Conservation (phyloP, 2,113 vertebrate species). For the Hystrix cristata region DNA sequence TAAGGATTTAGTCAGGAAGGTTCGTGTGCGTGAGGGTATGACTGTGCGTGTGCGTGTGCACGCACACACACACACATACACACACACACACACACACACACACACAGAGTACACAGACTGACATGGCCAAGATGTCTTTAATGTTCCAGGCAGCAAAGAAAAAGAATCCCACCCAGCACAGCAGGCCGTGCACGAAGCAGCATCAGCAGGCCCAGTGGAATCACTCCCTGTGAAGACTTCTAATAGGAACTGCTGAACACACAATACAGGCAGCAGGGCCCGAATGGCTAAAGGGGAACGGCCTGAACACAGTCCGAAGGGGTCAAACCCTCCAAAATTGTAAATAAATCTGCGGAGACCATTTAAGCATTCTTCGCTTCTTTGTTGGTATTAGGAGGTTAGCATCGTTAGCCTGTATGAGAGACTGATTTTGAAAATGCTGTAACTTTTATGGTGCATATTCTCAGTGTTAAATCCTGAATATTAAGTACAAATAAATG, state of each 20-base stretch:
- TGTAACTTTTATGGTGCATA: constrained; percentile 56
- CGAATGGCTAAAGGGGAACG: constrained; percentile 83
- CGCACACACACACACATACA: background rate
- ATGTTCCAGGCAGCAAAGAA: constrained; percentile 83
- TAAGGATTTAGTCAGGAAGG: constrained; percentile 44
- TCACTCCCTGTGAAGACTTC: constrained; percentile 87
- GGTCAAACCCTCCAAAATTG: constrained; percentile 86
- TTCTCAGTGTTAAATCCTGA: constrained; percentile 62
- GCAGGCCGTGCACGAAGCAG: constrained; percentile 90
- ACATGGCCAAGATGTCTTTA: constrained; percentile 89
- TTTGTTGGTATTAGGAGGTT: constrained; percentile 60
- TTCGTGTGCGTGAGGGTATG: background rate
- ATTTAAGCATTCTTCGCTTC: constrained; percentile 72
- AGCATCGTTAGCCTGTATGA: constrained; percentile 64
- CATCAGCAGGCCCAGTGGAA: constrained; percentile 87
- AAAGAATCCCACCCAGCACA: constrained; percentile 78
- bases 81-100: background rate
- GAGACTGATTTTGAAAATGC: constrained; percentile 66
- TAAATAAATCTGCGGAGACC: constrained; percentile 81
- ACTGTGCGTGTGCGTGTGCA: background rate
- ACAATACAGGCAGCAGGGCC: constrained; percentile 83
- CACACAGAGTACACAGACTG: constrained; percentile 83
- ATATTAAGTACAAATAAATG: constrained; percentile 59
- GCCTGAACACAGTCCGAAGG: constrained; percentile 79
- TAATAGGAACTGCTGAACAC: constrained; percentile 88